phyloP scores from a whole-genome alignment of 2,888 invertebrate genomes.

The Chrysomela aeneicollis region DNA sequence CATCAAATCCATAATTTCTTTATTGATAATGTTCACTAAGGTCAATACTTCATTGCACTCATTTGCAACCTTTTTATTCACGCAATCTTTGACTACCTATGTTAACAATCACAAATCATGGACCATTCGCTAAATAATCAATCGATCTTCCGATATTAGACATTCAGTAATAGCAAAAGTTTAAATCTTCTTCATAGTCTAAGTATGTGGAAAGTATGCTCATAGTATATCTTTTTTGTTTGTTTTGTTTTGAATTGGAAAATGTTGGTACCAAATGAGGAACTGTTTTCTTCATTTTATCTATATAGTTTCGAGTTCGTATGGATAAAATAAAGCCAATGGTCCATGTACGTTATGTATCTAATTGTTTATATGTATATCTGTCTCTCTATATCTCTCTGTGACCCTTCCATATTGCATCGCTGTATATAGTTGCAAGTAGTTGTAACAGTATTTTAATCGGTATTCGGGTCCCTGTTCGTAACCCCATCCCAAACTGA shows the following conservation, averaged over 20 bases:
- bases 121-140: conserved; percentile 15
- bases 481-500: neutral
- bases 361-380: conserved; percentile 32
- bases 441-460: neutral
- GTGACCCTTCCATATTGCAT: conserved; percentile 36
- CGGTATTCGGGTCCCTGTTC: neutral
- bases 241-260: no score
- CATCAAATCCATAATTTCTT: conserved; percentile 25
- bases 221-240: no score
- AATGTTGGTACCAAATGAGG: no score
- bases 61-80: conserved; percentile 25
- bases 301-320: no score
- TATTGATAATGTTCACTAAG: conserved; percentile 38
- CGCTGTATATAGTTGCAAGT: neutral
- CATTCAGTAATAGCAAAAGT: no score
- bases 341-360: conserved; percentile 10
- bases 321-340: conserved; percentile 3
- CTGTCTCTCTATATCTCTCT: conserved; percentile 47
- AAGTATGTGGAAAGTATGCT: no score
- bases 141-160: no score
- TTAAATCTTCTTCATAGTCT: no score
- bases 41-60: conserved; percentile 33
- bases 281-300: no score
- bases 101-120: conserved; percentile 48
- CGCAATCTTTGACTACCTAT: conserved; percentile 46